Evolutionary conservation across 2,888 invertebrate species (phyloP), one percentile per base, ranked within the genome.

Genomic region (Kuschelorhynchus macadamiae): DNA sequence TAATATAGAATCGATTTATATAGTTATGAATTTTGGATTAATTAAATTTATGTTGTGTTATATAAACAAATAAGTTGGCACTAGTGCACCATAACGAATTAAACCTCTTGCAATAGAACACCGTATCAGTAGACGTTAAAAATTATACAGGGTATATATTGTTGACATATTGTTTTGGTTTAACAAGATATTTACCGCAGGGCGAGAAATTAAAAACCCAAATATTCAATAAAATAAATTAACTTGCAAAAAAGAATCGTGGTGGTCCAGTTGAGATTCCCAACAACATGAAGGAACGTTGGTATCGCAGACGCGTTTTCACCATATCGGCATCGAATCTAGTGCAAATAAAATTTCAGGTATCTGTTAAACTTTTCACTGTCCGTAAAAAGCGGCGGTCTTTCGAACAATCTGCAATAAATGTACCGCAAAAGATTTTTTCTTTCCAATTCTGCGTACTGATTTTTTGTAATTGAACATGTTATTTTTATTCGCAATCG

Each of bases 401-500:
- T 63, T 50, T 57, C 63, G 59, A 68, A 68, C 68, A 68, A 68
- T 68, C 39, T 50, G 64, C 68, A 68, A 68, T 68, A 68, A 68
- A 68, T 64, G 63, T 56, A 64, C 68, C 68, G 68, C 68, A 64
- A 68, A 68, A 47, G 33, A 50, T 68, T 68, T 68, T 68, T 68
- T 68, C 59, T 25, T 46, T 17, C 3, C 59, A 20, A 59, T 68
- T 68, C 68, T 46, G 57, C 61, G 63, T 68, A 68, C 42, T 41
- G 68, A 47, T 41, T 64, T 68, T 68, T 68, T 68, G 57, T 44
- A 63, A 64, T 68, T 64, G 68, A 68, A 68, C 68, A 60, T 66
- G 68, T 68, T 68, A 68, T 68, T 68, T 64, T 68, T 68, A 63
- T 68, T 64, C 64, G 57, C 50, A 42, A 68, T 68, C 68, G 63